phyloP scores from a whole-genome alignment of 2,113 vertebrate genomes.

The Ramphastos sulfuratus region DNA sequence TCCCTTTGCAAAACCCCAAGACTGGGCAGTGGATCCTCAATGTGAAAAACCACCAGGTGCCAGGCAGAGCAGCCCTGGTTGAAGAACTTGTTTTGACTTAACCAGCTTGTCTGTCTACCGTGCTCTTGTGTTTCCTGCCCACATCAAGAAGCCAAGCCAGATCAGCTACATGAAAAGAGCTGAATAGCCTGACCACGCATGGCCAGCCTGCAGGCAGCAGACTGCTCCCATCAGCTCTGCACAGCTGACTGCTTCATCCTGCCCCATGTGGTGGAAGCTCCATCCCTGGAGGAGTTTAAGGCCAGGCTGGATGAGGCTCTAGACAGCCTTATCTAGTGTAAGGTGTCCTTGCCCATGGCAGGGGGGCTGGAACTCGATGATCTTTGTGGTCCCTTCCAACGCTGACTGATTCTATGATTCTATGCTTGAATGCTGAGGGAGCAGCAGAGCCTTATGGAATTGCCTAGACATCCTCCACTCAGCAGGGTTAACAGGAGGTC shows the following conservation, averaged over 20 bases:
- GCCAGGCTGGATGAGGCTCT: too few species aligned
- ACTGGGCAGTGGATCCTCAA: neutral
- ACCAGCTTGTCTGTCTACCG: neutral
- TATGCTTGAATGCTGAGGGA: too few species aligned
- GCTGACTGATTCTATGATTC: too few species aligned
- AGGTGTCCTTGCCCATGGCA: too few species aligned
- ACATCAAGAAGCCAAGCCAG: neutral
- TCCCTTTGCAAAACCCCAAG: neutral
- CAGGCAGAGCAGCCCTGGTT: neutral
- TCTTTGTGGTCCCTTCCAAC: too few species aligned
- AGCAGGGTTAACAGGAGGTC: neutral
- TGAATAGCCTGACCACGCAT: neutral
- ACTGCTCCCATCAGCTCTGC: neutral
- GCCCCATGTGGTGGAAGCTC: too few species aligned
- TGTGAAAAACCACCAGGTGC: neutral
- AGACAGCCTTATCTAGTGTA: too few species aligned
- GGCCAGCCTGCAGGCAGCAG: neutral
- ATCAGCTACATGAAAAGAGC: accelerated
- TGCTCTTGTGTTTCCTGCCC: neutral
- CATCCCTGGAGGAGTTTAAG: too few species aligned
- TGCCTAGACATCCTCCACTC: neutral
- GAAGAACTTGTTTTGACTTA: neutral
- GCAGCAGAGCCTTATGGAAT: neutral
- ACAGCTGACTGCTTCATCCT: neutral
- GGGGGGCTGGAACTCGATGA: too few species aligned